Percentiles rank a stretch among this genome's conserved stretches.
Conservation (phyloP, 2,113 vertebrate species). For the Cepphus grylle region DNA sequence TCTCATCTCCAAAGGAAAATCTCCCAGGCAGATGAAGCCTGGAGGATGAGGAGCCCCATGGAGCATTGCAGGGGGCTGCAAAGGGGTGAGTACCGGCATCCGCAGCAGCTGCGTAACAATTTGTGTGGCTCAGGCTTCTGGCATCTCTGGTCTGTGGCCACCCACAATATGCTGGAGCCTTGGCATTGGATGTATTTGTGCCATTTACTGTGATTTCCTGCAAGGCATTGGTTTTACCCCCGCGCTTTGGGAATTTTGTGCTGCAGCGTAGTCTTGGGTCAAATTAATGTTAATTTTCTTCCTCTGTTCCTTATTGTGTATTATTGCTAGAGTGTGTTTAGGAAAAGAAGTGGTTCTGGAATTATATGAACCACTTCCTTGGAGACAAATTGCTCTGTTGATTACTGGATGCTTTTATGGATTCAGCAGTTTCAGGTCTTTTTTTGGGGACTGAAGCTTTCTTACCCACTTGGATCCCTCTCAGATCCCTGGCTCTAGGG, state of each 20-base stretch:
- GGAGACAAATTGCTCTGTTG: not conserved
- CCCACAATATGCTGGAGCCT: not conserved
- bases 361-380: accelerated
- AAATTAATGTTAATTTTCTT: not conserved
- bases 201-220: not conserved
- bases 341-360: not conserved
- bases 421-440: accelerated
- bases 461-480: not conserved
- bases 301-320: not conserved
- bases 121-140: not conserved
- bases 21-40: not conserved
- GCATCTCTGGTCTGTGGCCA: not conserved
- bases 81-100: not conserved
- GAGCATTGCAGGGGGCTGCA: not conserved
- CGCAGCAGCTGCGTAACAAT: not conserved
- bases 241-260: not conserved
- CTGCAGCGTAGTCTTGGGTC: not conserved
- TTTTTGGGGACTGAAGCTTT: not conserved
- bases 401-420: not conserved
- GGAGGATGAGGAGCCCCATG: not conserved
- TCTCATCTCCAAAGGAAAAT: not conserved
- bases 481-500: not conserved
- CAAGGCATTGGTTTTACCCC: not conserved
- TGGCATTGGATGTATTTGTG: not conserved
- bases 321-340: not conserved